phyloP scores from a whole-genome alignment of 2,888 invertebrate species.

The Hypsopygia costalis region DNA sequence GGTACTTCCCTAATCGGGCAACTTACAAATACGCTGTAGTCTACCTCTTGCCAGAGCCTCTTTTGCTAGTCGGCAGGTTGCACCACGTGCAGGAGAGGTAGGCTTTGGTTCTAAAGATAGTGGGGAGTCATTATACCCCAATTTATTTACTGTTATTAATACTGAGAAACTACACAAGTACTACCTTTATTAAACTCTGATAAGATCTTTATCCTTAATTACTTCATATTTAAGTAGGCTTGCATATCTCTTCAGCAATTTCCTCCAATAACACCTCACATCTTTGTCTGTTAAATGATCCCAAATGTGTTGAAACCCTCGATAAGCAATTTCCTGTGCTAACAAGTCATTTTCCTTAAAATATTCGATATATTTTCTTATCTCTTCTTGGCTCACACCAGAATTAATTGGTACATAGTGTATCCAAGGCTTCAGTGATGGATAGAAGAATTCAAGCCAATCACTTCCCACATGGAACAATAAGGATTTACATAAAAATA shows the following conservation, averaged over 20 bases:
- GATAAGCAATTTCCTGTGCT: constrained; percentile 88
- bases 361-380: constrained; percentile 87
- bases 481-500: constrained; percentile 94
- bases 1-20: too few relatives aligned
- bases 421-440: constrained; percentile 94
- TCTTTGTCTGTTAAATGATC: constrained; percentile 90
- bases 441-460: constrained; percentile 98
- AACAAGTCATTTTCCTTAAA: constrained; percentile 87
- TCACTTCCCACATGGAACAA: constrained; percentile 97
- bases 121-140: too few relatives aligned
- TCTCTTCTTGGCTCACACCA: constrained; percentile 83
- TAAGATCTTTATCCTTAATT: constrained; percentile 78
- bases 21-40: too few relatives aligned
- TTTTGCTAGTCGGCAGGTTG: too few relatives aligned
- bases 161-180: too few relatives aligned
- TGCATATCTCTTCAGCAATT: constrained; percentile 86
- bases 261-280: constrained; percentile 93
- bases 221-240: constrained; percentile 86
- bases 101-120: too few relatives aligned
- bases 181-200: constrained; percentile 68
- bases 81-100: too few relatives aligned
- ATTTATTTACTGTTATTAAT: too few relatives aligned
- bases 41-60: too few relatives aligned
- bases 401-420: constrained; percentile 93
- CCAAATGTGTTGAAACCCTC: constrained; percentile 92